These are phyloP conservation scores for Pteruthius melanotis DNA, from an alignment of 2,113 vertebrate species.

Conservation along the genomic window DNA sequence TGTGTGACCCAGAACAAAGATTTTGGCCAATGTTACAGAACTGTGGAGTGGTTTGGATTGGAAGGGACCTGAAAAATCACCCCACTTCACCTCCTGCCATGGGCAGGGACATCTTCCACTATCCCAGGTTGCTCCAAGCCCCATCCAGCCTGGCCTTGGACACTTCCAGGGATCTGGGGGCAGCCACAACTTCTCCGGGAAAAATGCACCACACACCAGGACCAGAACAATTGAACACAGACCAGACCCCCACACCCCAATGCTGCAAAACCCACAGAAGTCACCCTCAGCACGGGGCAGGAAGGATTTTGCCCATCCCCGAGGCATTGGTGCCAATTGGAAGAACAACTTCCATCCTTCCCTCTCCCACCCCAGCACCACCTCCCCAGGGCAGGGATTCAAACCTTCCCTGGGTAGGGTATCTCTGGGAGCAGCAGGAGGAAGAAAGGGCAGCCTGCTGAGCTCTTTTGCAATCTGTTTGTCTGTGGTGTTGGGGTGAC, in stretches of 20 bases:
- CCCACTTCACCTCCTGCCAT: not conserved
- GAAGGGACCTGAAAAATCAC: not conserved
- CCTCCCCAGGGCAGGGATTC: not conserved
- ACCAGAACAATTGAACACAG: not conserved
- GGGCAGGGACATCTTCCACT: not conserved
- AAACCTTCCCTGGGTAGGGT: not conserved
- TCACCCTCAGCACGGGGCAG: fast-evolving
- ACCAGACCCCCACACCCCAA: not conserved
- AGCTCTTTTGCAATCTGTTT: not conserved
- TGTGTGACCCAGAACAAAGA: not conserved
- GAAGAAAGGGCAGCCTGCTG: not conserved
- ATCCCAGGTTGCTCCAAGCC: not conserved
- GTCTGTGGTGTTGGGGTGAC: not conserved
- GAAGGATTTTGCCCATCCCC: not conserved
- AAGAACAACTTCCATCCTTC: not conserved
- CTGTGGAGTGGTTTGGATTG: not conserved
- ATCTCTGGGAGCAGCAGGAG: not conserved
- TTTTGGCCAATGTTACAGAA: not conserved
- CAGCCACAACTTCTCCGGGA: not conserved
- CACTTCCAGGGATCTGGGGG: not conserved
- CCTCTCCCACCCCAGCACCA: not conserved
- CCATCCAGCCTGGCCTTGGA: fast-evolving
- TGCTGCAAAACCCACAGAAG: not conserved
- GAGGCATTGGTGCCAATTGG: fast-evolving
- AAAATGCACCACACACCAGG: not conserved